Percentiles rank a stretch among this genome's conserved stretches.
These are phyloP conservation scores for Endomychus coccineus DNA, from an alignment of 2,888 invertebrate species.

Conservation along the genomic window DNA sequence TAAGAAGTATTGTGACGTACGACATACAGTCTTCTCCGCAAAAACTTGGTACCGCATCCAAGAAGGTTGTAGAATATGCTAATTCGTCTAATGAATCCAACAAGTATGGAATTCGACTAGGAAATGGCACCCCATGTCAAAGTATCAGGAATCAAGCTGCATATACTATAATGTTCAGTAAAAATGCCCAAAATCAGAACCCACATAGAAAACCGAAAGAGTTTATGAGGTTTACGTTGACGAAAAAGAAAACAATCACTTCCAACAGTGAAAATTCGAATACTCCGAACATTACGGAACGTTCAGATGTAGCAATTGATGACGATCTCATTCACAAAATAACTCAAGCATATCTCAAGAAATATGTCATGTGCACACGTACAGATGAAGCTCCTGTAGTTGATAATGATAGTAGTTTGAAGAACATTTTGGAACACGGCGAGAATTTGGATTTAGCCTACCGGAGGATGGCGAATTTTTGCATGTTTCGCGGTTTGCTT, in stretches of 20 bases:
- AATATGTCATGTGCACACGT: neutral
- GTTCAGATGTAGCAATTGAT: neutral
- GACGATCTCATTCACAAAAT: neutral
- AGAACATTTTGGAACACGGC: neutral
- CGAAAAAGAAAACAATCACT: conserved; percentile 2
- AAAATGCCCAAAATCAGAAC: too few species aligned
- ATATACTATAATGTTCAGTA: too few species aligned
- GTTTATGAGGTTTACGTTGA: too few species aligned
- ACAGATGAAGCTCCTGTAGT: neutral
- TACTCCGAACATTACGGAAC: neutral
- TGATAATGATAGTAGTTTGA: neutral
- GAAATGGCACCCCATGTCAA: too few species aligned
- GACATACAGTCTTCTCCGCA: too few species aligned
- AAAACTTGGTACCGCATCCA: too few species aligned
- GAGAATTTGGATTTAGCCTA: conserved; percentile 10
- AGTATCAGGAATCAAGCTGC: too few species aligned
- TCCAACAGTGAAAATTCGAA: conserved; percentile 3
- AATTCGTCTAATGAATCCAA: too few species aligned
- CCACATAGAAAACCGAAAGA: too few species aligned
- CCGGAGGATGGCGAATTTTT: conserved; percentile 11
- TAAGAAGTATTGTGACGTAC: conserved; percentile 4
- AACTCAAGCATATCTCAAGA: conserved; percentile 6
- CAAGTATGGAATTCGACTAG: too few species aligned
- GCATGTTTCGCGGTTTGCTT: conserved; percentile 8
- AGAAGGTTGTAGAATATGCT: too few species aligned